Evolutionary conservation across 2,797 vertebrate species (phyloP).

Genomic region (Eutrigla gurnardus): DNA sequence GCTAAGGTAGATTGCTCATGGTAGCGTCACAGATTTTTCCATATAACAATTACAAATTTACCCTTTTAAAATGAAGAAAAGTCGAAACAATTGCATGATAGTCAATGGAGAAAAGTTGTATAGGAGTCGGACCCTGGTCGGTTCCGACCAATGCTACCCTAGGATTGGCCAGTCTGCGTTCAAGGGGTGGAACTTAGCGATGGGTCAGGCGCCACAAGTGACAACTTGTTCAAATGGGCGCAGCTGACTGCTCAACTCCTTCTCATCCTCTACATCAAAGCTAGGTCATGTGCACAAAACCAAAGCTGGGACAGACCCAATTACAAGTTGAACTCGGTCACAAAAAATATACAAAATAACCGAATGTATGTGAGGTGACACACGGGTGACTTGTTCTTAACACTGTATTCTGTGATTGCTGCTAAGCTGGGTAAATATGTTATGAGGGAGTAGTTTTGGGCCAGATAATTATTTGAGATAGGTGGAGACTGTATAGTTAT

Average conservation of each 20-base stretch:
- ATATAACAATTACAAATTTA: neutral
- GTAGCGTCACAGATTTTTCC: neutral
- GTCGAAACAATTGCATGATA: too few relatives aligned
- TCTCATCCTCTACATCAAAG: neutral
- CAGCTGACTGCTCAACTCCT: constrained; percentile 14
- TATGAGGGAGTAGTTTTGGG: constrained; percentile 11
- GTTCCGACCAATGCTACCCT: too few relatives aligned
- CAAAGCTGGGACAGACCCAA: neutral
- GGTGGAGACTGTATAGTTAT: neutral
- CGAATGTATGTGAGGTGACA: too few relatives aligned
- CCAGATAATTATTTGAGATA: constrained; percentile 11
- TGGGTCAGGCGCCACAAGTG: constrained; percentile 10
- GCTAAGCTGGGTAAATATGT: constrained; percentile 23
- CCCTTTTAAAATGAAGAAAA: too few relatives aligned
- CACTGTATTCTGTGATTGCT: too few relatives aligned
- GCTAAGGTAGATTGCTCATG: neutral
- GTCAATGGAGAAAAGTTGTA: too few relatives aligned
- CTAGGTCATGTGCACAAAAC: constrained; percentile 2
- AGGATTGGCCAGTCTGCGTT: neutral
- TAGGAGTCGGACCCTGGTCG: neutral
- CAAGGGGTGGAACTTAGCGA: neutral
- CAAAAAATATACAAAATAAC: too few relatives aligned
- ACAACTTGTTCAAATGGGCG: neutral
- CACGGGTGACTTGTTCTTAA: too few relatives aligned
- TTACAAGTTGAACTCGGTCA: too few relatives aligned